phyloP scores from a whole-genome alignment of 2,888 invertebrate species.

The Parasteatoda lunata region DNA sequence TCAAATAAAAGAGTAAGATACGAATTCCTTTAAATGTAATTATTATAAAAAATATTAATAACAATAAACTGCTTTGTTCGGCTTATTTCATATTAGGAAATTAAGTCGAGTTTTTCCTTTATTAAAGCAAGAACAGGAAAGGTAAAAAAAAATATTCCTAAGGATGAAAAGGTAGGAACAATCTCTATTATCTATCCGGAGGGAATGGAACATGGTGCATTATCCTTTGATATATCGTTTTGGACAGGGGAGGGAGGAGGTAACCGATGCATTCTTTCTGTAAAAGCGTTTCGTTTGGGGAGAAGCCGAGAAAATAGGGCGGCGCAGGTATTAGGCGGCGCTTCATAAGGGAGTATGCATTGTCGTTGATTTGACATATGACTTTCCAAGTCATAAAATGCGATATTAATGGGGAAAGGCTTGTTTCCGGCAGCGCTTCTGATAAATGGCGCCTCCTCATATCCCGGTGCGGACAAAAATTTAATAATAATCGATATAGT shows the following conservation, averaged over 20 bases:
- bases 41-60: too few relatives aligned
- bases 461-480: constrained; percentile 66
- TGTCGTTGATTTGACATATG: constrained; percentile 69
- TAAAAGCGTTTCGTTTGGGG: constrained; percentile 57
- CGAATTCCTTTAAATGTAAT: too few relatives aligned
- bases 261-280: constrained; percentile 41
- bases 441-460: constrained; percentile 58
- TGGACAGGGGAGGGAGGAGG: not conserved
- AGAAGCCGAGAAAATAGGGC: not conserved
- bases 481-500: constrained; percentile 69
- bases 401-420: constrained; percentile 65
- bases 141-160: constrained; percentile 26
- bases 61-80: too few relatives aligned
- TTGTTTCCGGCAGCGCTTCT: constrained; percentile 32
- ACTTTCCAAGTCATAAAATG: constrained; percentile 68
- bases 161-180: not conserved
- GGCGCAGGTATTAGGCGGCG: constrained; percentile 24
- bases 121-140: too few relatives aligned
- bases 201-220: constrained; percentile 13
- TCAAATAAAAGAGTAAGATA: too few relatives aligned
- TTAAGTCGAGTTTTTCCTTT: too few relatives aligned
- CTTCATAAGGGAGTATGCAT: constrained; percentile 51
- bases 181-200: constrained; percentile 7
- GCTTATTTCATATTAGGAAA: too few relatives aligned
- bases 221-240: constrained; percentile 56